phyloP scores from a whole-genome alignment of 2,797 vertebrate genomes.

The Benthosema pterotum region DNA sequence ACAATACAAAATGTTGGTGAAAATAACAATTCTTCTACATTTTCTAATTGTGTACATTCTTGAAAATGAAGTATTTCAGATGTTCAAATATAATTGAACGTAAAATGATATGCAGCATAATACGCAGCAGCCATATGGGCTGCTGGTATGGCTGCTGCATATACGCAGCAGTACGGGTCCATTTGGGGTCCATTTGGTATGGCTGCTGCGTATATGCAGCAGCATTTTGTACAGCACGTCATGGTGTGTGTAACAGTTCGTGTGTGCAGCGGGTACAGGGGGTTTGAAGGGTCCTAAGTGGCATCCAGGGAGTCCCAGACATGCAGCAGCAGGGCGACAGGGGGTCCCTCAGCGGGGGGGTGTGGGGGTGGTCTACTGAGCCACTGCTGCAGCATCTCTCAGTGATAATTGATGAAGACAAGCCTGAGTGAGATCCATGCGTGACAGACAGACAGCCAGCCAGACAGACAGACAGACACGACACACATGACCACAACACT shows the following conservation, averaged over 20 bases:
- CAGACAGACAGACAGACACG: constrained; percentile 56
- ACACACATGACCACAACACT: constrained; percentile 31
- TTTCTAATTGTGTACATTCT: too few relatives aligned
- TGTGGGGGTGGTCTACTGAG: constrained; percentile 8
- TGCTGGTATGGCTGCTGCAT: too few relatives aligned
- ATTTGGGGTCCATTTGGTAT: too few relatives aligned
- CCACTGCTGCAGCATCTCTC: constrained; percentile 45
- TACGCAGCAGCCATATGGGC: too few relatives aligned
- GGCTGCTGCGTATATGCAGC: too few relatives aligned
- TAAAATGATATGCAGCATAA: too few relatives aligned
- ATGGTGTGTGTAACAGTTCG: constrained; percentile 18
- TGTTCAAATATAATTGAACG: too few relatives aligned
- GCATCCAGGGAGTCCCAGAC: constrained; percentile 14
- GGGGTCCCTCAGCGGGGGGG: constrained; percentile 20
- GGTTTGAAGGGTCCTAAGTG: constrained; percentile 10
- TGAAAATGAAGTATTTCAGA: too few relatives aligned
- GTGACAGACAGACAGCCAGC: constrained; percentile 54
- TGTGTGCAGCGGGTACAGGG: neutral
- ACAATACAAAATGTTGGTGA: too few relatives aligned
- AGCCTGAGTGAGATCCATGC: constrained; percentile 63
- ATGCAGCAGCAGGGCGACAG: constrained; percentile 7
- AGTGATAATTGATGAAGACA: constrained; percentile 70
- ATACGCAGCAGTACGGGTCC: too few relatives aligned
- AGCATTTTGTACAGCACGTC: too few relatives aligned
- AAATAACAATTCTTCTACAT: too few relatives aligned